Base-by-base conservation (phyloP, 2,797 vertebrate genomes). In the Melanotaenia pygmaea region DNA sequence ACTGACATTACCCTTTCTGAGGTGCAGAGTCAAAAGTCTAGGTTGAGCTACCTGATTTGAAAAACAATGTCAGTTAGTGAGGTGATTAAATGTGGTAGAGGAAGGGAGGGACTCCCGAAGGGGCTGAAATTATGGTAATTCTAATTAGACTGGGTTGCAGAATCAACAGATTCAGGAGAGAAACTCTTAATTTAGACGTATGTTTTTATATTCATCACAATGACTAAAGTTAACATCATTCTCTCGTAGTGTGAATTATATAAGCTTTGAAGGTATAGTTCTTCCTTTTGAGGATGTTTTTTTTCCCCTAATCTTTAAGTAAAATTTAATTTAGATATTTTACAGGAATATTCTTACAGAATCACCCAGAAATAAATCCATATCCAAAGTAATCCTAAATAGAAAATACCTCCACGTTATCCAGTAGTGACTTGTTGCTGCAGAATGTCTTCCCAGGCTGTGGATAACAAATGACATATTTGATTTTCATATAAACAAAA, bases 361-460 rank as follows among this genome's bases (percentile, higher is more conserved):
- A 53, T 26, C 5, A 12, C 22, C 2, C 20, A n/a, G 8, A 50
- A 50, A 50, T 8, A 0, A 8, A 20, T 50, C 20, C 8, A 50
- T 22, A 50, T 53, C 4, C 11, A 53, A 26, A 54, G 12, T 53
- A 53, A 14, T 14, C 1, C 5, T 26, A 56, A 2, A 47, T 9
- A 59, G 2, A 69, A 54, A 51, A 14, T 92, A 95, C 94, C 92
- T 93, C 74, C 65, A 85, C 34, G 68, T 95, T 95, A 26, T 95
- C 89, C 65, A 83, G 51, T 18, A 95, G 85, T 61, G 89, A 72
- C 76, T 90, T 93, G 72, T 77, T 85, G 81, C 74, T 89, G 77
- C 43, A 70, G 83, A 95, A 94, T 5, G 0, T 88, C 70, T 72
- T 91, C 62, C 61, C 32, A 66, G 72, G 71, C 95, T 95, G 83